A percentile compares a stretch with the other conserved stretches of the same genome.
These are phyloP conservation scores for Muscicapa comitata DNA, from an alignment of 2,797 vertebrate genomes.

Conservation along the genomic window DNA sequence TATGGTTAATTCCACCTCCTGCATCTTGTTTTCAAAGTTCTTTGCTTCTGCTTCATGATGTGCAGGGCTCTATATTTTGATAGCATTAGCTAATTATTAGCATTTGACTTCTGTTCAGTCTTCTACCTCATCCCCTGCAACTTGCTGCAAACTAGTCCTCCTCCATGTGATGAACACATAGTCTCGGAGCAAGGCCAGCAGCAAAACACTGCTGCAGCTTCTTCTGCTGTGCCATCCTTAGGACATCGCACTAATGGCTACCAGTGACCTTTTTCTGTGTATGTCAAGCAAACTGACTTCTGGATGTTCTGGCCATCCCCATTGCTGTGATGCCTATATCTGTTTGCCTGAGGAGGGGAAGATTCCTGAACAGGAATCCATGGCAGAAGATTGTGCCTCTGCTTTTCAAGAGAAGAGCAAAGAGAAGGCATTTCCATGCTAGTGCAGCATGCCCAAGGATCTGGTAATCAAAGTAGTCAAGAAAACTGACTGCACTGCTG, in stretches of 20 bases:
- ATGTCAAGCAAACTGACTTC: neutral
- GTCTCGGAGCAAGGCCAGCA: neutral
- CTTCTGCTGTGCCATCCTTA: neutral
- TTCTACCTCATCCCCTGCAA: neutral
- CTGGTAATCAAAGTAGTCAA: neutral
- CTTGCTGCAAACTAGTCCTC: neutral
- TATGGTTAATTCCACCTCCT: neutral
- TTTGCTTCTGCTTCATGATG: neutral
- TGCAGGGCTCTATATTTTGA: neutral
- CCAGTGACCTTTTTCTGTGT: neutral
- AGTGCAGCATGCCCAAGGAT: neutral
- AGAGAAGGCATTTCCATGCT: neutral
- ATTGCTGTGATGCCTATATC: rapidly evolving
- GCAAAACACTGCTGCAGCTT: neutral
- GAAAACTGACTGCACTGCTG: neutral
- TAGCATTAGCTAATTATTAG: neutral
- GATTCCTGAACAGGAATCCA: neutral
- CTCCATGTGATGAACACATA: rapidly evolving
- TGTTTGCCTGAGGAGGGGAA: neutral
- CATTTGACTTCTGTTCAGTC: neutral
- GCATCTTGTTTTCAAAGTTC: neutral
- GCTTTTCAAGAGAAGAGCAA: neutral
- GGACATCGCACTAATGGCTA: neutral
- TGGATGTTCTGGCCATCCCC: neutral
- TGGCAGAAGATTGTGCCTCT: neutral